Evolutionary conservation across 2,113 vertebrate genomes (phyloP).

Genomic region (Hemibates koningsi): DNA sequence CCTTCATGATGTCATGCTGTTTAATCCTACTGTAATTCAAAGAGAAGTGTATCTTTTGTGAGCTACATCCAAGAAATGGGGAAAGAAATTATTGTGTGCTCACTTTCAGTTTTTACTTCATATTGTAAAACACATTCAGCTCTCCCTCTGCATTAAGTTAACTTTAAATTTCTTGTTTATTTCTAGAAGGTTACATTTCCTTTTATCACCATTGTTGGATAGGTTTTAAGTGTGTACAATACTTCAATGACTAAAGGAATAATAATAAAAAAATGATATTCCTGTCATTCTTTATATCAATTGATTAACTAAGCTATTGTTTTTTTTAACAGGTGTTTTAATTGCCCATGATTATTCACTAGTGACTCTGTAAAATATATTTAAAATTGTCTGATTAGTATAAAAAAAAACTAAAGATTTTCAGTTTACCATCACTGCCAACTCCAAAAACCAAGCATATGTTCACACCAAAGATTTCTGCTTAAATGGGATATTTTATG

Average conservation of each 20-base stretch:
- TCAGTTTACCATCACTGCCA: background rate
- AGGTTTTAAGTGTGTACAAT: background rate
- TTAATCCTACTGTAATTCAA: background rate
- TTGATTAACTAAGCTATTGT: background rate
- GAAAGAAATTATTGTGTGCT: background rate
- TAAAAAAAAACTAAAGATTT: background rate
- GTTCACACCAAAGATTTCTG: background rate
- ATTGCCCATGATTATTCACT: background rate
- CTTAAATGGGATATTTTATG: background rate
- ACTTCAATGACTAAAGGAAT: background rate
- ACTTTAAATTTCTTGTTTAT: background rate
- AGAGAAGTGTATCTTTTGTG: background rate
- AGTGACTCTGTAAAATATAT: background rate
- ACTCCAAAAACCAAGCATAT: background rate
- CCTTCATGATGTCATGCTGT: background rate
- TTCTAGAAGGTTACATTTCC: background rate
- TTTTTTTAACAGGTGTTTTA: background rate
- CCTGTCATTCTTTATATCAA: background rate
- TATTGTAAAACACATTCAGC: background rate
- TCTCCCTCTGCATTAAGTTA: background rate
- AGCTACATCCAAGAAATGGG: background rate
- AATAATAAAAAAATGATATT: background rate
- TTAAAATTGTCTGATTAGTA: background rate
- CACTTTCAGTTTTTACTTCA: background rate
- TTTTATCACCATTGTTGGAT: background rate